phyloP scores from a whole-genome alignment of 2,888 invertebrate genomes.

The Lasiommata megera region DNA sequence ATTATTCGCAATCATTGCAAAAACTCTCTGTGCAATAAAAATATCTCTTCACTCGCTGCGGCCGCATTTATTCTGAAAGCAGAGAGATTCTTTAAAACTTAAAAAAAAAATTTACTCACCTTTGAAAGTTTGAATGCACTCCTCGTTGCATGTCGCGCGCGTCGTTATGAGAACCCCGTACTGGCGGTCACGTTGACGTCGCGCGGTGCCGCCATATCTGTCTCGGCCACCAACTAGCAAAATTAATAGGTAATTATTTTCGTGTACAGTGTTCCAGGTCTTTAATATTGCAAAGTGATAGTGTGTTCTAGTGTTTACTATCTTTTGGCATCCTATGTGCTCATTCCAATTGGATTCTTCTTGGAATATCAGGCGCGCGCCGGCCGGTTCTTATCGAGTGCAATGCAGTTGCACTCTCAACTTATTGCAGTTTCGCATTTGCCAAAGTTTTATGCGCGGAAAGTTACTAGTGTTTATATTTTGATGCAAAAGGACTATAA shows the following conservation, averaged over 20 bases:
- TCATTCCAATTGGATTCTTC: constrained; percentile 72
- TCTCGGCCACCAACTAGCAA: constrained; percentile 82
- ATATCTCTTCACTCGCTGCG: constrained; percentile 63
- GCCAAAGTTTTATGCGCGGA: constrained; percentile 75
- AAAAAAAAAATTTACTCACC: constrained; percentile 62
- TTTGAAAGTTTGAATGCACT: constrained; percentile 81
- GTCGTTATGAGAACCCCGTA: constrained; percentile 89
- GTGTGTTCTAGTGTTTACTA: constrained; percentile 65
- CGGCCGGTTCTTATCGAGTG: constrained; percentile 81
- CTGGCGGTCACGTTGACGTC: constrained; percentile 86
- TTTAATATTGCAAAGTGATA: constrained; percentile 60
- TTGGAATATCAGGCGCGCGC: constrained; percentile 76
- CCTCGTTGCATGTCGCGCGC: constrained; percentile 87
- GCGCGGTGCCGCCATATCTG: constrained; percentile 86
- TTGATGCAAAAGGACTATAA: constrained; percentile 55
- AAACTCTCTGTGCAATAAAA: constrained; percentile 80
- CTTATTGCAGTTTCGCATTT: constrained; percentile 81
- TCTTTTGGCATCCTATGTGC: constrained; percentile 53
- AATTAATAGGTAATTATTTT: constrained; percentile 83
- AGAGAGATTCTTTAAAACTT: constrained; percentile 65
- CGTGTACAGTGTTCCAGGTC: constrained; percentile 69
- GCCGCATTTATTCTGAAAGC: constrained; percentile 63
- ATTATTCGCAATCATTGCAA: constrained; percentile 81
- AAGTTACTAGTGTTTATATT: constrained; percentile 71
- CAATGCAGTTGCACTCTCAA: constrained; percentile 81